Evolutionary conservation across 2,888 invertebrate genomes (phyloP).

Genomic region (Pediacus dermestoides): DNA sequence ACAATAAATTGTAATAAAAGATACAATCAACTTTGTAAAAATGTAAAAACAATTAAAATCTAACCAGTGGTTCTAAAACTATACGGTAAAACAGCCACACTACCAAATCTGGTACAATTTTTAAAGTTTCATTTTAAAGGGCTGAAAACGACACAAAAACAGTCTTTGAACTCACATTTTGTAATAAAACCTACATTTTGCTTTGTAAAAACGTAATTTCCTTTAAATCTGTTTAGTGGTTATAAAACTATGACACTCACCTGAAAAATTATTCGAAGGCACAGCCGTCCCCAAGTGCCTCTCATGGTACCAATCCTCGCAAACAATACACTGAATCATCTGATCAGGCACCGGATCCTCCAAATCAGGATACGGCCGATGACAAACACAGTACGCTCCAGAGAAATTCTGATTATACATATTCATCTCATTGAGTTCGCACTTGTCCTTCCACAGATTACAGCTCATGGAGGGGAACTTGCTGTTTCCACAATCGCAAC

Average conservation of each 20-base stretch:
- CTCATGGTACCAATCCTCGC: conserved; percentile 97
- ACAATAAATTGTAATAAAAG: no score
- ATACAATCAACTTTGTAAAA: background rate
- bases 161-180: no score
- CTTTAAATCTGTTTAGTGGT: no score
- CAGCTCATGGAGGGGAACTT: conserved; percentile 69
- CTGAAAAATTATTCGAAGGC: conserved; percentile 51
- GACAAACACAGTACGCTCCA: conserved; percentile 88
- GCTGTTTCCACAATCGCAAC: conserved; percentile 91
- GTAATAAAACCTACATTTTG: no score
- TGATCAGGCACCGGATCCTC: conserved; percentile 78
- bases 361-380: conserved; percentile 91
- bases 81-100: no score
- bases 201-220: no score
- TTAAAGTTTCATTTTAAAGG: no score
- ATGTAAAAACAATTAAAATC: background rate
- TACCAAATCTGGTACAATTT: no score
- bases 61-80: no score
- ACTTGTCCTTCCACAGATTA: conserved; percentile 62
- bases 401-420: conserved; percentile 91
- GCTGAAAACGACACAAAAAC: no score
- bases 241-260: no score
- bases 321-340: conserved; percentile 94
- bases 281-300: conserved; percentile 64
- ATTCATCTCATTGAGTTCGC: conserved; percentile 66